Conservation (phyloP, 2,797 vertebrate genomes). For the Monodelphis domestica region DNA sequence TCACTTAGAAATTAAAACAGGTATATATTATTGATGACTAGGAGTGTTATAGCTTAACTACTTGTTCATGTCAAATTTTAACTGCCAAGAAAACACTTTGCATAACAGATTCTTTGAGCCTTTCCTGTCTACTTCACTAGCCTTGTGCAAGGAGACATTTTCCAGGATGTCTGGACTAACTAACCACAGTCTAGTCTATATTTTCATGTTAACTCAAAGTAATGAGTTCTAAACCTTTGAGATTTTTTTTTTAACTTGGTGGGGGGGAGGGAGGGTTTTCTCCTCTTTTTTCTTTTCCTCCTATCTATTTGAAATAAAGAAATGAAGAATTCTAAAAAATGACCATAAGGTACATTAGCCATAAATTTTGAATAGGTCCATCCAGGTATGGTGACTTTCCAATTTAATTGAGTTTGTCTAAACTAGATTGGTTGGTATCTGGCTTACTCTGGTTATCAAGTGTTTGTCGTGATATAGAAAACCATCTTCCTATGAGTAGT, state of each 20-base stretch:
- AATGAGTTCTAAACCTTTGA: background rate
- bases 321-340: conserved; percentile 15
- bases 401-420: background rate
- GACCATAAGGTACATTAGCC: conserved; percentile 5
- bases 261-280: too few relatives aligned
- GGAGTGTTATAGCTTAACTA: background rate
- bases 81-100: background rate
- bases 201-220: background rate
- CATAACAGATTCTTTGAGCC: background rate
- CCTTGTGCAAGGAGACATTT: background rate
- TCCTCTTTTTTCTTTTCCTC: background rate
- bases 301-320: background rate
- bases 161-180: background rate
- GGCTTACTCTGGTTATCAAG: background rate
- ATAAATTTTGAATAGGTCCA: conserved; percentile 9
- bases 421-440: conserved; percentile 33
- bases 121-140: background rate
- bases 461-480: conserved; percentile 17
- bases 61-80: background rate
- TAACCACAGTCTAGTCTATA: background rate
- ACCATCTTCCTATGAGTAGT: background rate
- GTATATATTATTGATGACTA: background rate
- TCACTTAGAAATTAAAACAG: background rate
- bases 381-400: background rate
- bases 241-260: accelerated